These are phyloP conservation scores for Arctia plantaginis DNA, from an alignment of 2,888 invertebrate species.

Conservation along the genomic window DNA sequence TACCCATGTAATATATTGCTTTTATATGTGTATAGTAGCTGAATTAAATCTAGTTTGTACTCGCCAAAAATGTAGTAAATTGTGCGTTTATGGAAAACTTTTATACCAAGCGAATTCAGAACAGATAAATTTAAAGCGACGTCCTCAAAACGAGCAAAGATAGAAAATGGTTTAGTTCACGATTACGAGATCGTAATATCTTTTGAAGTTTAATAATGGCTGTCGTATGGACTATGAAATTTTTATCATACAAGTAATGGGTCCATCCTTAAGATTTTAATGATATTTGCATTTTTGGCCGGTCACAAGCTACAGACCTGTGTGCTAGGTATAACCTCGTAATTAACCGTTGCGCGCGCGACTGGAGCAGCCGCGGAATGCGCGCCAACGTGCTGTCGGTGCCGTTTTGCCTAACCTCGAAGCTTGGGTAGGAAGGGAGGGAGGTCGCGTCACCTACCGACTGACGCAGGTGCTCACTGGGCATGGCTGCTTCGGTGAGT, in stretches of 20 bases:
- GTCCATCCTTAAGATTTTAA: conserved; percentile 22
- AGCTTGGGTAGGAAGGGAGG: too few species aligned
- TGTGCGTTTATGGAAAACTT: conserved; percentile 71
- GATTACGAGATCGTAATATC: conserved; percentile 75
- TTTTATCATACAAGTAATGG: conserved; percentile 61
- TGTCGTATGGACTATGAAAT: conserved; percentile 64
- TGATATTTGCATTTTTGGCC: conserved; percentile 23
- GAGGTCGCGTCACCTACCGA: too few species aligned
- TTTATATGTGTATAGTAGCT: conserved; percentile 54
- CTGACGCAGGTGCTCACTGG: too few species aligned
- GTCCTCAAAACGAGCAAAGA: conserved; percentile 68
- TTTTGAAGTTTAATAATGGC: conserved; percentile 77
- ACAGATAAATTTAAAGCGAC: conserved; percentile 74
- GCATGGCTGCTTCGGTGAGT: too few species aligned
- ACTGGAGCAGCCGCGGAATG: too few species aligned
- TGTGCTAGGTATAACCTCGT: background rate
- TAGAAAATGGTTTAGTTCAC: conserved; percentile 74
- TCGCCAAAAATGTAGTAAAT: conserved; percentile 64
- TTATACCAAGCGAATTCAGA: conserved; percentile 68
- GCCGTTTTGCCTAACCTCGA: too few species aligned
- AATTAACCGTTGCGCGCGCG: too few species aligned
- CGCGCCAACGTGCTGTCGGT: too few species aligned
- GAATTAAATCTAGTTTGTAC: conserved; percentile 63
- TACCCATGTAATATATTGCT: conserved; percentile 55
- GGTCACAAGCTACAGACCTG: conserved; percentile 11